Conservation (phyloP, 2,888 invertebrate genomes). For the Caenorhabditis sinica region DNA sequence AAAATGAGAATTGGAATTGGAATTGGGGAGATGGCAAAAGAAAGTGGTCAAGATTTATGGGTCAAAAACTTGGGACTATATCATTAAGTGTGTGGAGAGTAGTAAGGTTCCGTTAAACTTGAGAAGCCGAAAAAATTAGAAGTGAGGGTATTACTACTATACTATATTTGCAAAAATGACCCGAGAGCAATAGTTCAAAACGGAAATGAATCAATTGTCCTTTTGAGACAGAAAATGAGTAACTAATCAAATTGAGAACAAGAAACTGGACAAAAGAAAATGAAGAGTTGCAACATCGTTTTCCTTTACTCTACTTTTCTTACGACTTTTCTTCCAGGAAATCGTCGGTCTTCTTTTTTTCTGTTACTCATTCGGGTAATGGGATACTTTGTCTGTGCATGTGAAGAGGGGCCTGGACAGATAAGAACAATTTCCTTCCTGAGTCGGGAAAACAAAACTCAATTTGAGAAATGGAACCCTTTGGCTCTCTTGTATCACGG, state of each 20-base stretch:
- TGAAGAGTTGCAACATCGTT: conserved; percentile 35
- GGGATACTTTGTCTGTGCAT: conserved; percentile 46
- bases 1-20: conserved; percentile 36
- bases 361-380: conserved; percentile 53
- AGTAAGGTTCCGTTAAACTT: background rate
- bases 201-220: conserved; percentile 49
- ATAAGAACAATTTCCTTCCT: conserved; percentile 57
- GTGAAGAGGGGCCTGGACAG: background rate
- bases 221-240: conserved; percentile 43
- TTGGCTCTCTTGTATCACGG: conserved; percentile 29
- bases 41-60: conserved; percentile 57
- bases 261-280: conserved; percentile 26
- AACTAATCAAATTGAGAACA: conserved; percentile 59
- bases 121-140: background rate
- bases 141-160: background rate
- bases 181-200: background rate
- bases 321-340: conserved; percentile 43
- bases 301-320: conserved; percentile 11
- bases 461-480: conserved; percentile 51
- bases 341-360: conserved; percentile 16
- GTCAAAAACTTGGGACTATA: conserved; percentile 35
- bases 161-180: background rate
- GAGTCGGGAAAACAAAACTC: conserved; percentile 34
- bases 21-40: background rate
- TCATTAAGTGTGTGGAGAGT: conserved; percentile 28